Base-by-base conservation (phyloP, 2,797 vertebrate genomes). In the Spinus pinus region DNA sequence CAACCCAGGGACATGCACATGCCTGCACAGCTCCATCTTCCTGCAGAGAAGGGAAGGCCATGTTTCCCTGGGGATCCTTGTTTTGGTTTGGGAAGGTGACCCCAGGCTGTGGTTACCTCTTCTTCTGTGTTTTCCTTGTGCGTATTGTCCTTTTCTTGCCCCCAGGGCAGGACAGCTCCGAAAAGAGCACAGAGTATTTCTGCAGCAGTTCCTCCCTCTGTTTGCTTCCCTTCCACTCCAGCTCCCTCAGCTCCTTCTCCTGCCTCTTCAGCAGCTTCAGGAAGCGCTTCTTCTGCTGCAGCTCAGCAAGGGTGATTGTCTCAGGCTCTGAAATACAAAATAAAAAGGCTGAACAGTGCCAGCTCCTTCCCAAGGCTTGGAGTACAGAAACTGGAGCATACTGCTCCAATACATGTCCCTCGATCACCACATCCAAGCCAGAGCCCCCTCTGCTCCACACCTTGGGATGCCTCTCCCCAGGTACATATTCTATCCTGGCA, bases 231-330 rank as follows among this genome's bases (percentile, higher is more conserved):
- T 98, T 99, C 93, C 98, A 98, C 88, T 99, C 98, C 93, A 98
- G 71, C 37, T 99, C 99, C 95, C 98, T 99, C 91, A 99, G 95
- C 54, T 99, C 99, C 92, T 98, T 99, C 97, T 99, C 99, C n/a
- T 99, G 99, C 42, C 98, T 98, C 97, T 98, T 99, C 97, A 98
- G 96, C 97, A 99, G 97, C 98, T 99, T 99, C 96, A 98, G 86
- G 86, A 99, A 98, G 93, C 97, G 98, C 95, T 99, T 99, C 97
- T 99, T 98, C 95, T 98, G 98, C 90, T 97, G 98, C 95, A 99
- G 98, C 87, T 99, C 98, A 35, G 98, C 98, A 5, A 97, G 94
- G 53, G 98, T 98, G 88, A 98, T 97, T 10, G 99, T 99, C 72
- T 95, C 92, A 14, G 97, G 98, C 90, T 98, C 99, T 99, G 94